Percentiles rank a stretch among this genome's conserved stretches.
These are phyloP conservation scores for Geodia barretti DNA, from an alignment of 37 sponge, comb jelly and placozoan genomes.

Conservation along the genomic window DNA sequence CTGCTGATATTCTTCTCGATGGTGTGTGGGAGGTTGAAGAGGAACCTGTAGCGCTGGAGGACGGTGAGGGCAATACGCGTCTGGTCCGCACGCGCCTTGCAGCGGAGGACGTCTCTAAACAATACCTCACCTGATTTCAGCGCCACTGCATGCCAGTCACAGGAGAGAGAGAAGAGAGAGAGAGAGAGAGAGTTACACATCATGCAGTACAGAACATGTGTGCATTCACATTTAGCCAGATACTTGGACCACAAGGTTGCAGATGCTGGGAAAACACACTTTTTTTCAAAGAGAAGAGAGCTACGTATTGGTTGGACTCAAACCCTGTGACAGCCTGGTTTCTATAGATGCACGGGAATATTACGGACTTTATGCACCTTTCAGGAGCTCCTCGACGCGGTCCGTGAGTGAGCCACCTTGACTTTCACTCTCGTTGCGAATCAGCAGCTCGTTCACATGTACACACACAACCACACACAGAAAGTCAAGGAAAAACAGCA, in stretches of 20 bases:
- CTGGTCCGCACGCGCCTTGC: conserved; percentile 79
- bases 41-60: conserved; percentile 85
- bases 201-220: background rate
- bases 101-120: conserved; percentile 64
- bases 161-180: no score
- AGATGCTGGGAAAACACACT: background rate
- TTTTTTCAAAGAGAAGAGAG: background rate
- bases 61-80: conserved; percentile 88
- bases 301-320: background rate
- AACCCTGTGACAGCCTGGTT: no score
- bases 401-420: conserved; percentile 87
- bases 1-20: conserved; percentile 85
- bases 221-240: no score
- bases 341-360: no score
- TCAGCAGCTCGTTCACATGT: conserved; percentile 78
- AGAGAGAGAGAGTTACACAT: background rate
- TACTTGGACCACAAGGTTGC: background rate
- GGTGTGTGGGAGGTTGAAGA: conserved; percentile 86
- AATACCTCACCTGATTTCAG: conserved; percentile 47
- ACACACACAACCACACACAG: no score
- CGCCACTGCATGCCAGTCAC: conserved; percentile 42
- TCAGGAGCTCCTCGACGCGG: conserved; percentile 66
- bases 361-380: conserved; percentile 34
- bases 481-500: conserved; percentile 13
- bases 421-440: conserved; percentile 66